Base-by-base conservation (phyloP, 2,888 invertebrate species). In the Eumacrocentrus americanus region DNA sequence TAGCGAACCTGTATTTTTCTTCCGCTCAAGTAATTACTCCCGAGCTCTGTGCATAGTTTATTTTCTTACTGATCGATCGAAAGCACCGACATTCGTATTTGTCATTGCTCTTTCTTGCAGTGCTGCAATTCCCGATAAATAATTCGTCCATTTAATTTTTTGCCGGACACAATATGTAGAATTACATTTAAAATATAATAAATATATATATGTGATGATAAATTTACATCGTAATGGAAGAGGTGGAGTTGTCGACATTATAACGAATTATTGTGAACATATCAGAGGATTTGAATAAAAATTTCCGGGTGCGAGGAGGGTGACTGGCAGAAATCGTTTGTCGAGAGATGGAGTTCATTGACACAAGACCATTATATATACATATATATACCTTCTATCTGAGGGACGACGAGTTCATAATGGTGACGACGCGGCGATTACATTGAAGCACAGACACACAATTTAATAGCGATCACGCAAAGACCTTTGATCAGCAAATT, bases 1-100 rank as follows among this genome's bases (percentile, higher is more conserved):
- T 72, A 71, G 73, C 60, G 67, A 65, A 59, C 67, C 63, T 63
- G 69, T 71, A 76, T 74, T 73, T 74, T 74, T 73, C 74, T 73
- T 67, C 65, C 62, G 50, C 54, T 66, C 64, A 67, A 67, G 74
- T 72, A 75, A 76, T 76, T 76, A 72, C 73, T 54, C 48, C 55
- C 35, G 59, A 60, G 38, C 34, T 57, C 58, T 40, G 65, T 66
- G 64, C 65, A 70, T 67, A 69, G 70, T 71, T 72, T 72, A 70
- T 69, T 70, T 68, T 65, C 53, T 59, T 63, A 25, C 58, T 57
- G 60, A 63, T 66, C 67, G 67, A 71, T 73, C 68, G 68, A 18
- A n/a, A 50, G 54, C 61, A 51, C 62, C 63, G 58, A 63, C 62
- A 60, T 60, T 47, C 54, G 61, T 66, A 67, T 69, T 66, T 71